Base-by-base conservation (phyloP, 2,888 invertebrate genomes). In the Lacanobia wlatinum region DNA sequence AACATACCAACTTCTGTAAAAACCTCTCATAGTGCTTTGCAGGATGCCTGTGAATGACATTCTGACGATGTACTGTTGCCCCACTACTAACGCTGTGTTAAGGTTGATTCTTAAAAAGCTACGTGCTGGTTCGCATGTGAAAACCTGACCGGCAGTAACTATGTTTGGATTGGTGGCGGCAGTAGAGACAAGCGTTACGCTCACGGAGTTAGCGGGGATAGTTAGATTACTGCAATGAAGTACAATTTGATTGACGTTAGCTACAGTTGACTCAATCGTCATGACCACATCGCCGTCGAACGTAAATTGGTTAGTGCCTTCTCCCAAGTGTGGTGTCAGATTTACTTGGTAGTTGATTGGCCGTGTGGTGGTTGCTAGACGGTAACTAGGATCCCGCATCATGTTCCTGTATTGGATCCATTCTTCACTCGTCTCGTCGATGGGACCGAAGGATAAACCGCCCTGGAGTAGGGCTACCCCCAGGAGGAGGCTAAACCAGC, bases 1-100 rank as follows among this genome's bases (percentile, higher is more conserved):
- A 2, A 0, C 0, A 38, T 74, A 74, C 74, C 74, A 74, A 43
- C 74, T 74, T 48, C 74, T 97, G 90, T 98, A 98, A 90, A 98
- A 98, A 34, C 98, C 98, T 92, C 97, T 97, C 90, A 98, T 96
- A 77, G 97, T 96, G 78, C 97, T 97, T 91, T 97, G 97, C 50
- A 98, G 93, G 65, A 96, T 95, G 0, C 98, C 98, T 40, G 92
- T 94, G 88, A 97, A 98, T 55, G 95, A 96, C 65, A 98, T 97
- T 72, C 92, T 93, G 52, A 98, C 92, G 52, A 95, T 91, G 89
- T 98, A 98, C 69, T 97, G 88, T 48, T 80, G 84, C 3, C 76
- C 73, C 0, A 80, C 0, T 38, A 18, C n/a, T 59, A 95, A 81
- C 7, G 73, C 1, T 60, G 82, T 61, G 1, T 56, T 80, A 0